Base-by-base conservation (phyloP, 2,888 invertebrate species). In the Athalia rosae region DNA sequence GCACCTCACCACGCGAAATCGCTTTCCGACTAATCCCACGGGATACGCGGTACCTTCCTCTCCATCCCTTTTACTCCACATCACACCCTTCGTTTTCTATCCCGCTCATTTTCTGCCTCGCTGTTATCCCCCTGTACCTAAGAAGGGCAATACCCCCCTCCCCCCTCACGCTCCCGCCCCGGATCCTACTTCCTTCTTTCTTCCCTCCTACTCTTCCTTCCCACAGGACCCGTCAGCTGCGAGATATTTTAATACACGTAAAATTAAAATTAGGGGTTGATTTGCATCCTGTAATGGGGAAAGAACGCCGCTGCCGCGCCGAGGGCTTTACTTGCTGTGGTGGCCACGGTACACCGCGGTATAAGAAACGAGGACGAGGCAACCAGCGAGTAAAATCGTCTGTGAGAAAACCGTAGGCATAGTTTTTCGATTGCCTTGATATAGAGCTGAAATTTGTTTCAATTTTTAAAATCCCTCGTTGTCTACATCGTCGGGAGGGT, bases 231-330 rank as follows among this genome's bases (percentile, higher is more conserved):
- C 91, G 91, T 91, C 91, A 91, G 91, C 91, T 91, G 91, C 89
- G 90, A 87, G 88, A 87, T 90, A 90, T 91, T 91, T 92, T 92
- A 92, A 92, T 92, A 91, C 91, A 91, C 91, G 91, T 90, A 90
- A 92, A 92, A 92, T 92, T 92, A 92, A 92, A 91, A 91, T 92
- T 91, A 91, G 91, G 90, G 90, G 89, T 90, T 90, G 90, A 92
- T 92, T 92, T 92, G 92, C 92, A 92, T 92, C 88, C 87, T 89
- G 91, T 92, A 92, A 92, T 92, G 89, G 92, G 91, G 91, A 92
- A 91, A 91, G 91, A 89, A 82, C 80, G 79, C 76, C 61, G 66
- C 28, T 28, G 28, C 77, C 59, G 15, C 73, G 73, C 58, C 61
- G 45, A 74, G 61, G 73, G 73, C 73, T 74, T 74, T 69, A 67